These are phyloP conservation scores for Orthosia incerta DNA, from an alignment of 2,888 invertebrate genomes.

Conservation along the genomic window DNA sequence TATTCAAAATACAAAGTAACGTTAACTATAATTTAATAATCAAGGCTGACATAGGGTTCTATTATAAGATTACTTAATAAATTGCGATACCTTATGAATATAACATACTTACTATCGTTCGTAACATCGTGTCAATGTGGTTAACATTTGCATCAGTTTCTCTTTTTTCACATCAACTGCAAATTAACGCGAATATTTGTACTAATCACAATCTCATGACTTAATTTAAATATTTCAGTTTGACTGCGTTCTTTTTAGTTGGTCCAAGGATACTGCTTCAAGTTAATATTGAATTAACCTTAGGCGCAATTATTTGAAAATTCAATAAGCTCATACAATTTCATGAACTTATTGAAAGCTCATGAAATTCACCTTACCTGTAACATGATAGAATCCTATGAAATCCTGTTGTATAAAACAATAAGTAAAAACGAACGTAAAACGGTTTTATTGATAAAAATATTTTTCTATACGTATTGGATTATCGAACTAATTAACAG, in stretches of 20 bases:
- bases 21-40: conserved; percentile 62
- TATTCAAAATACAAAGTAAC: conserved; percentile 62
- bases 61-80: conserved; percentile 23
- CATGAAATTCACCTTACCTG: conserved; percentile 10
- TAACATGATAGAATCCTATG: conserved; percentile 68
- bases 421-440: conserved; percentile 67
- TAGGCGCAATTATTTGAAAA: not conserved
- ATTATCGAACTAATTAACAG: conserved; percentile 74
- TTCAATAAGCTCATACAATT: not conserved
- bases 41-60: conserved; percentile 67
- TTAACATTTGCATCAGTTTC: conserved; percentile 18
- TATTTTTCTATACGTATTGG: conserved; percentile 87
- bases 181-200: not conserved
- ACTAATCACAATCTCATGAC: not conserved
- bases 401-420: conserved; percentile 68
- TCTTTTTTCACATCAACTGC: conserved; percentile 5
- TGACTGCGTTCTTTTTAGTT: not conserved
- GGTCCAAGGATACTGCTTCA: not conserved
- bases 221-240: not conserved
- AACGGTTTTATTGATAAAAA: conserved; percentile 77
- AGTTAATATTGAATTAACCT: not conserved
- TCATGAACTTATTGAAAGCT: not conserved
- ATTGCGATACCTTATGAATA: conserved; percentile 25
- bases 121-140: too few relatives aligned
- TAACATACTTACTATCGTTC: not conserved